Evolutionary conservation across 2,888 invertebrate species (phyloP), one percentile per base, ranked within the genome.

Genomic region (Stenolophus ochropezus): DNA sequence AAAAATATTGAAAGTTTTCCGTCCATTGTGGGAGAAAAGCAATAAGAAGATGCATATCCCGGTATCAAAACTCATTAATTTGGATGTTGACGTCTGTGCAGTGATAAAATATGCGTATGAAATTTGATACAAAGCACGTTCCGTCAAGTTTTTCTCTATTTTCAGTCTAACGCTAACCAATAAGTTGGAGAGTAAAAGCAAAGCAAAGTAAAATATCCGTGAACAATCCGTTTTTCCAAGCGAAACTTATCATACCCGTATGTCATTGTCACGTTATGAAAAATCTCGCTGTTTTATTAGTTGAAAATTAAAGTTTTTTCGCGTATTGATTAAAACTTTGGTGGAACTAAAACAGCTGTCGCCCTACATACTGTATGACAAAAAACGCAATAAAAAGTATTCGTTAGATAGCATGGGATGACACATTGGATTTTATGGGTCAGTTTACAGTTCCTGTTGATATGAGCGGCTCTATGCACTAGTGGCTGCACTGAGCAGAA

Each of bases 301-400:
- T 79, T 65, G 69, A 71, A 79, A 79, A 79, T 79, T 65, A 65
- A 79, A 73, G 69, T 69, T 69, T 79, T 79, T 78, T 51, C 27
- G 49, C 20, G 65, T 69, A 69, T 79, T 79, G 79, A 79, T 79
- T 79, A 53, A 79, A 79, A 79, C 69, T 79, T 78, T 75, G 21
- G 53, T 75, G 47, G 42, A 78, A 78, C 78, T 78, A 61, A 25
- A 78, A 58, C 78, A 78, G 49, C 69, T 79, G 79, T 69, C 71
- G 79, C 27, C 33, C 25, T 51, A 79, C 79, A 71, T 77, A 77
- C 14, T 21, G 51, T 18, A 14, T 47, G n/a, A 65, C 65, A 79
- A 69, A 79, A 65, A 79, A 51, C 69, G 20, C 69, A 51, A 51
- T 79, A 79, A 79, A 79, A 79, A 79, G 69, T 49, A 79, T 69